A percentile compares a stretch with the other conserved stretches of the same genome.
Evolutionary conservation across 2,797 vertebrate genomes (phyloP).

Genomic region (Lithobates sylvaticus): DNA sequence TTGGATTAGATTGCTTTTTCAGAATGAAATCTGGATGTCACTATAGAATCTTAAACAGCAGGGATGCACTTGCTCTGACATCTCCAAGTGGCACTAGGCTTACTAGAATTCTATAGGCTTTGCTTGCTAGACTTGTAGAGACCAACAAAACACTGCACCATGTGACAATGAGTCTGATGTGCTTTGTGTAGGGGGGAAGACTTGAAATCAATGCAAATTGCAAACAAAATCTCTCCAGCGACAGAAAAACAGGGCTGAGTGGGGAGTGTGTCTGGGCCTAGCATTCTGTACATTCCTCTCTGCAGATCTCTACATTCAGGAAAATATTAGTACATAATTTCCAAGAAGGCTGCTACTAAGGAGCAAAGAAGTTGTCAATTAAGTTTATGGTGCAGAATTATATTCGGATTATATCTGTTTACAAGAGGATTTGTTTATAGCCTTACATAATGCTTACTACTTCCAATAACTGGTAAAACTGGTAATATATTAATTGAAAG

Average conservation of each 20-base stretch:
- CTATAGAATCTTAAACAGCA: not conserved
- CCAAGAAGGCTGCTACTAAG: not conserved
- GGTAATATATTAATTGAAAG: no score
- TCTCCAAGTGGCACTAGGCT: not conserved
- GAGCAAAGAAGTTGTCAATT: not conserved
- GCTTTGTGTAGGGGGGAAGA: constrained; percentile 26
- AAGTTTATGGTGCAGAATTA: not conserved
- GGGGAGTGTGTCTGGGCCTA: constrained; percentile 22
- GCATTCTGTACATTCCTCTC: constrained; percentile 50
- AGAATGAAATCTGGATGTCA: no score
- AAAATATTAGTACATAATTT: not conserved
- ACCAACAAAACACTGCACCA: not conserved
- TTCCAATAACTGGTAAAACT: no score
- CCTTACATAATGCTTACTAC: no score
- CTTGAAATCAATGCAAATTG: constrained; percentile 30
- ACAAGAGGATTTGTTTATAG: no score
- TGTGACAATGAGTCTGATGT: constrained; percentile 9
- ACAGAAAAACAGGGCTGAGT: constrained; percentile 32
- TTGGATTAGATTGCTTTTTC: no score
- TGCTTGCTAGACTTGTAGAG: not conserved
- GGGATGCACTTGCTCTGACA: not conserved
- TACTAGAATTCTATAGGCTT: not conserved
- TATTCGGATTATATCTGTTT: not conserved
- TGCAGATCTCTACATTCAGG: not conserved
- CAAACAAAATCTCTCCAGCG: constrained; percentile 16